Percentiles rank a stretch among this genome's conserved stretches.
Evolutionary conservation across 2,888 invertebrate species (phyloP).

Genomic region (Zeuzera pyrina): DNA sequence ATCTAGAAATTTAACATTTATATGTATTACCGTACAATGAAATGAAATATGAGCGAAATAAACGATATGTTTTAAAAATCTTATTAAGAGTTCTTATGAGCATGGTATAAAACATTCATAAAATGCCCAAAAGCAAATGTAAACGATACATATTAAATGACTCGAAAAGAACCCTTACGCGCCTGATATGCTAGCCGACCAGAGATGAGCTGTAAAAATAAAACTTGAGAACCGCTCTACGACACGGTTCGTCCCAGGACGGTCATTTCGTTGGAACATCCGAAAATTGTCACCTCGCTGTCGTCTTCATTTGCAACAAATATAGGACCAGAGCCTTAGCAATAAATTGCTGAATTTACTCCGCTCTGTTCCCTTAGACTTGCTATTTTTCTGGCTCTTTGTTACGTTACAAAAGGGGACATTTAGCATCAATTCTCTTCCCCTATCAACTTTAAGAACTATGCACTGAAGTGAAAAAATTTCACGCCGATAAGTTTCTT

Average conservation of each 20-base stretch:
- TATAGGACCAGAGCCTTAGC: slow-evolving; percentile 51
- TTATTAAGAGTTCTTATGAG: too few species aligned
- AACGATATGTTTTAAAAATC: too few species aligned
- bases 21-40: too few species aligned
- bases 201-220: too few species aligned
- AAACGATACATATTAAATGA: too few species aligned
- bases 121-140: too few species aligned
- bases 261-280: slow-evolving; percentile 51
- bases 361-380: slow-evolving; percentile 50
- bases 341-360: slow-evolving; percentile 67
- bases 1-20: too few species aligned
- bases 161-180: too few species aligned
- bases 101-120: too few species aligned
- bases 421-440: slow-evolving; percentile 48
- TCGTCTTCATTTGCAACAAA: slow-evolving; percentile 70
- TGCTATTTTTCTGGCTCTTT: slow-evolving; percentile 61
- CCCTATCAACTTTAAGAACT: slow-evolving; percentile 28
- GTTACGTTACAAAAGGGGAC: slow-evolving; percentile 50
- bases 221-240: slow-evolving; percentile 35
- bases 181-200: too few species aligned
- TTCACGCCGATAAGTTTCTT: too few species aligned
- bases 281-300: slow-evolving; percentile 65
- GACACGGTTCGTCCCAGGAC: slow-evolving; percentile 37
- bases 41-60: too few species aligned
- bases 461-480: slow-evolving; percentile 7